Evolutionary conservation across 2,797 vertebrate genomes (phyloP).

Genomic region (Oreortyx pictus): DNA sequence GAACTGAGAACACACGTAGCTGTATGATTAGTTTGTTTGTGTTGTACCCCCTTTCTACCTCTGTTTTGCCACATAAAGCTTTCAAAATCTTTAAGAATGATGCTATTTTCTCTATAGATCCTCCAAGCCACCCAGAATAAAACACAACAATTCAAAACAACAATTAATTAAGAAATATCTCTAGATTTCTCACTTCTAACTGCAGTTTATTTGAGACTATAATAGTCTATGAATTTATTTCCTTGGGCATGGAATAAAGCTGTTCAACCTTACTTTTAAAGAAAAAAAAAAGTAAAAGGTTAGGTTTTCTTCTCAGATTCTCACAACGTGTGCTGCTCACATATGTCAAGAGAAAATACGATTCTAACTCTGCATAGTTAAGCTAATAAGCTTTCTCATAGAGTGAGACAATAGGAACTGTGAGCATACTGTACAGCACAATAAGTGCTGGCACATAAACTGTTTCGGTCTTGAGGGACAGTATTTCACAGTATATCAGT

Average conservation of each 20-base stretch:
- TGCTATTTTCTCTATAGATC: constrained; percentile 7
- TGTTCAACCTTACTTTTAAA: neutral
- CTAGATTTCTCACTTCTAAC: neutral
- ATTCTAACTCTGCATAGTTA: constrained; percentile 43
- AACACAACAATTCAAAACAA: constrained; percentile 46
- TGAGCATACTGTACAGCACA: constrained; percentile 61
- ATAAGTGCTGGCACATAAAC: constrained; percentile 62
- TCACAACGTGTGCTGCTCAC: neutral
- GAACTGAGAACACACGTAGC: neutral
- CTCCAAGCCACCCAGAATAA: constrained; percentile 13
- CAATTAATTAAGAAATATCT: constrained; percentile 7
- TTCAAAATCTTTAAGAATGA: neutral
- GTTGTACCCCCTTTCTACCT: neutral
- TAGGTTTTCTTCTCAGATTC: constrained; percentile 3
- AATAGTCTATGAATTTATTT: neutral
- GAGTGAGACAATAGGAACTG: constrained; percentile 61
- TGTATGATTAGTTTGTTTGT: neutral
- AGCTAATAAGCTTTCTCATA: constrained; percentile 62
- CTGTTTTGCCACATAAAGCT: neutral
- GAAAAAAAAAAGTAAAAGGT: constrained; percentile 8
- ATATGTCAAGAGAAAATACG: constrained; percentile 34
- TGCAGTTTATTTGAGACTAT: neutral
- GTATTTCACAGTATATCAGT: constrained; percentile 55
- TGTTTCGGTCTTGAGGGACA: constrained; percentile 59
- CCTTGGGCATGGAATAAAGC: neutral